Evolutionary conservation across 1,140 invertebrate genomes (phyloP).

Genomic region (Zaprionus ornatus): DNA sequence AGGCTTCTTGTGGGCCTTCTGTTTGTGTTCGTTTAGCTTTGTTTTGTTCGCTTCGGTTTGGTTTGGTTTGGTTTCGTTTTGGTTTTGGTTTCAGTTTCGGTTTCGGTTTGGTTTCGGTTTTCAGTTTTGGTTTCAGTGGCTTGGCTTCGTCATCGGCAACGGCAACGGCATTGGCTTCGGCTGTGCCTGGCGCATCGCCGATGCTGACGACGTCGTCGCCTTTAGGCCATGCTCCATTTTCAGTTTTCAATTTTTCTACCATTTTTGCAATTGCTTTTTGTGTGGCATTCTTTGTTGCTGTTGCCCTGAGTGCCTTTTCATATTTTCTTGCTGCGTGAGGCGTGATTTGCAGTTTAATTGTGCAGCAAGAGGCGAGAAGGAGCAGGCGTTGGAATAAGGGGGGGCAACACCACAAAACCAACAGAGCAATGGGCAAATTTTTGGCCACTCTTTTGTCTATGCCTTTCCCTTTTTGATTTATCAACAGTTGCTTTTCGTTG

Average conservation of each 20-base stretch:
- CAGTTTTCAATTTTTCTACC: slow-evolving; percentile 41
- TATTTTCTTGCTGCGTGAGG: slow-evolving; percentile 29
- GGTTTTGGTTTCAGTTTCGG: slow-evolving; percentile 21
- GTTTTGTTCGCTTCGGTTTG: slow-evolving; percentile 6
- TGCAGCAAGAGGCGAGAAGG: slow-evolving; percentile 64
- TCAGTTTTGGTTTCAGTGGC: slow-evolving; percentile 14
- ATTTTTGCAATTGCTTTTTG: slow-evolving; percentile 69
- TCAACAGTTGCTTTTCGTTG: background rate
- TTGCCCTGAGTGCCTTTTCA: slow-evolving; percentile 17
- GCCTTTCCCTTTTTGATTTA: background rate
- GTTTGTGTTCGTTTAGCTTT: slow-evolving; percentile 29
- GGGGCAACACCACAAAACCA: background rate
- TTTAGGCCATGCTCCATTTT: background rate
- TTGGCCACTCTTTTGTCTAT: slow-evolving; percentile 21
- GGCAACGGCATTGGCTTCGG: too few species aligned
- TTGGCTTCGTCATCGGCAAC: slow-evolving; percentile 26
- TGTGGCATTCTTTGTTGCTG: slow-evolving; percentile 44
- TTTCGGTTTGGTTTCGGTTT: slow-evolving; percentile 21
- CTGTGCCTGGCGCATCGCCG: too few species aligned
- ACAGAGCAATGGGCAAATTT: background rate
- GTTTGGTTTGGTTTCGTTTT: slow-evolving; percentile 21
- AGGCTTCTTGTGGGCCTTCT: slow-evolving; percentile 33
- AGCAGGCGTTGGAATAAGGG: background rate
- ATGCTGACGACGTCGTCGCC: background rate
- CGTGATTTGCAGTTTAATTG: slow-evolving; percentile 81